Percentiles rank a stretch among this genome's conserved stretches.
Conservation (phyloP, 2,888 invertebrate species). For the Heterodera filipjevi region DNA sequence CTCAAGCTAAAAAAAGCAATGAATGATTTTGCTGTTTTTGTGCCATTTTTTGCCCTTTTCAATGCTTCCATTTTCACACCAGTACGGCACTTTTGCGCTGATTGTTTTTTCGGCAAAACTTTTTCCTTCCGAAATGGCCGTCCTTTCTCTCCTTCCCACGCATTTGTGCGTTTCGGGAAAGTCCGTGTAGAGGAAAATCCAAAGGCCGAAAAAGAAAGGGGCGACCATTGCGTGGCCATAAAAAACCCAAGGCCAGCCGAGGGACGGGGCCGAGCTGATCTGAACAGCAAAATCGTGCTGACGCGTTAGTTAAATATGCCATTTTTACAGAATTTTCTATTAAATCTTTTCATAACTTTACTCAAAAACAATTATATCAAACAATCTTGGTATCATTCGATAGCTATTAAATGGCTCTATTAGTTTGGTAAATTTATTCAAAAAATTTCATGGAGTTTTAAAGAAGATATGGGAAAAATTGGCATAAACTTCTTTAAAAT, state of each 20-base stretch:
- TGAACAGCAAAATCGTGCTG: background rate
- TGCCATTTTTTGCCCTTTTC: background rate
- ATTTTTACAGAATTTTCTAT: no score
- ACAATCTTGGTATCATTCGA: no score
- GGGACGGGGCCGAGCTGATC: conserved; percentile 33
- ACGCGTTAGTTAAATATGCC: no score
- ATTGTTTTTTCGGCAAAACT: conserved; percentile 54
- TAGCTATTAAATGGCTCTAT: no score
- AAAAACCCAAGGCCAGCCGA: conserved; percentile 50
- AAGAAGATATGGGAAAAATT: no score
- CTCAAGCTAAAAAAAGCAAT: no score
- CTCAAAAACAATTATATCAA: no score
- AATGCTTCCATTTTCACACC: conserved; percentile 36
- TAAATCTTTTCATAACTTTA: no score
- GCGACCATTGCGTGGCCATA: conserved; percentile 42
- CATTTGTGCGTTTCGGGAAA: conserved; percentile 37
- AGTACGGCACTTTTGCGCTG: conserved; percentile 56
- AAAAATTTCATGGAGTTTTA: no score
- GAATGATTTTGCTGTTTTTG: no score
- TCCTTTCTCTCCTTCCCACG: conserved; percentile 42
- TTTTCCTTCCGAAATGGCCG: conserved; percentile 53
- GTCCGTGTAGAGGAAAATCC: conserved; percentile 42
- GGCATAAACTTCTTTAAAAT: no score
- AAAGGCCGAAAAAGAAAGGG: conserved; percentile 38
- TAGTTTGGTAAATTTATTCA: no score